Conservation (phyloP, 2,888 invertebrate genomes). For the Lymantria dispar region DNA sequence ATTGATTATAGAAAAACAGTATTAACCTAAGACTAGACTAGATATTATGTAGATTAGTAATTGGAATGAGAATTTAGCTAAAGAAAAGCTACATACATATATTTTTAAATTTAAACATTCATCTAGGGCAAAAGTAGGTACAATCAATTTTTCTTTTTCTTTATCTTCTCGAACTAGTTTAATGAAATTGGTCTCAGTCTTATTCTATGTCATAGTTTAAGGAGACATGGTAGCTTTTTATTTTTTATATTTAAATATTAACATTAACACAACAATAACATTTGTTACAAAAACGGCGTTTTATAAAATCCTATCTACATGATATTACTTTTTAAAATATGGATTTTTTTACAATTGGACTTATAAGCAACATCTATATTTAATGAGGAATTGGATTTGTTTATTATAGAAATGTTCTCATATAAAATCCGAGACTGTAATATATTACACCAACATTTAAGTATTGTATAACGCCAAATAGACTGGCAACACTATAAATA, state of each 20-base stretch:
- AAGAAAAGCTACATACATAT: slow-evolving; percentile 19
- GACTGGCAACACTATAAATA: not conserved
- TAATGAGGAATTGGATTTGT: slow-evolving; percentile 13
- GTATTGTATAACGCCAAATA: not conserved
- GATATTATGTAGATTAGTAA: slow-evolving; percentile 22
- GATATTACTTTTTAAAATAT: slow-evolving; percentile 17
- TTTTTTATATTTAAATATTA: slow-evolving; percentile 23
- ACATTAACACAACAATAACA: slow-evolving; percentile 39
- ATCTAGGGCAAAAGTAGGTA: slow-evolving; percentile 25
- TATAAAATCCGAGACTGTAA: not conserved
- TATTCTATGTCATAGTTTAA: slow-evolving; percentile 45
- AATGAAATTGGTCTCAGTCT: slow-evolving; percentile 72
- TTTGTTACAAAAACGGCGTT: slow-evolving; percentile 53
- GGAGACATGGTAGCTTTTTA: not conserved
- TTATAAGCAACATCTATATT: slow-evolving; percentile 39
- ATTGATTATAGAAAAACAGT: slow-evolving; percentile 25
- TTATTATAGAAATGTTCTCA: slow-evolving; percentile 4
- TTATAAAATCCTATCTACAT: slow-evolving; percentile 62
- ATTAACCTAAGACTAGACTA: slow-evolving; percentile 29
- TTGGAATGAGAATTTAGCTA: slow-evolving; percentile 33
- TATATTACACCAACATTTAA: not conserved
- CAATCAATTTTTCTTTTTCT: slow-evolving; percentile 22
- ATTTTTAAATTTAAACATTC: slow-evolving; percentile 2
- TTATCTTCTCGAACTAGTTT: slow-evolving; percentile 22
- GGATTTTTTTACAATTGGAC: slow-evolving; percentile 42